phyloP scores from a whole-genome alignment of 1,140 invertebrate species.

The Babylonia areolata region DNA sequence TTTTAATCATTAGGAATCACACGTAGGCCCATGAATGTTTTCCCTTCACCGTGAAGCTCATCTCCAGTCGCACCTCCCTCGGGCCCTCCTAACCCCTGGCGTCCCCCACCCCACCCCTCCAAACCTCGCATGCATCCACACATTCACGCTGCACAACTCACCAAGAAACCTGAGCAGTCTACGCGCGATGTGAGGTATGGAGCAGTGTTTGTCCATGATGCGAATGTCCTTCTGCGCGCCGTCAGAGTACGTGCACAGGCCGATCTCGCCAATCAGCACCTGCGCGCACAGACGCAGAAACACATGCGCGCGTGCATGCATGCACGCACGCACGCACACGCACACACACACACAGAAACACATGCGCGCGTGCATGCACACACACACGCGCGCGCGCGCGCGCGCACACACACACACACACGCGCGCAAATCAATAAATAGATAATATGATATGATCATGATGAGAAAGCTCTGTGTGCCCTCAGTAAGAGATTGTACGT shows the following conservation, averaged over 20 bases:
- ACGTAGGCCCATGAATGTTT: too few relatives aligned
- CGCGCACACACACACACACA: too few relatives aligned
- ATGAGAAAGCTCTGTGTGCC: too few relatives aligned
- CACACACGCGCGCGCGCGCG: too few relatives aligned
- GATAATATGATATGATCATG: too few relatives aligned
- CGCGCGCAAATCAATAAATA: too few relatives aligned
- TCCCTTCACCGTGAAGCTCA: too few relatives aligned
- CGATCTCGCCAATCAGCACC: slow-evolving; percentile 65
- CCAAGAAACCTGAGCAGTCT: slow-evolving; percentile 63
- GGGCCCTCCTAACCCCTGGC: not conserved
- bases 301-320: not conserved
- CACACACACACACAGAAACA: not conserved
- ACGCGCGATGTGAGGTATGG: slow-evolving; percentile 58
- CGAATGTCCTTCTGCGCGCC: slow-evolving; percentile 59
- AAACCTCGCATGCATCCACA: not conserved
- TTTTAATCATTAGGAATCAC: too few relatives aligned
- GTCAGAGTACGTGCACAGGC: slow-evolving; percentile 62
- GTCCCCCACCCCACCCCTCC: not conserved
- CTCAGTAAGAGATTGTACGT: too few relatives aligned
- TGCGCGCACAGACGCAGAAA: slow-evolving; percentile 27
- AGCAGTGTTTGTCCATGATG: slow-evolving; percentile 52
- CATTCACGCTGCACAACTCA: slow-evolving; percentile 40
- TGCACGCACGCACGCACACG: not conserved
- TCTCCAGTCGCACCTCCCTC: too few relatives aligned
- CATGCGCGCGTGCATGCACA: too few relatives aligned